Evolutionary conservation across 2,888 invertebrate species (phyloP), one percentile per base, ranked within the genome.

Genomic region (Nomada ferruginata): DNA sequence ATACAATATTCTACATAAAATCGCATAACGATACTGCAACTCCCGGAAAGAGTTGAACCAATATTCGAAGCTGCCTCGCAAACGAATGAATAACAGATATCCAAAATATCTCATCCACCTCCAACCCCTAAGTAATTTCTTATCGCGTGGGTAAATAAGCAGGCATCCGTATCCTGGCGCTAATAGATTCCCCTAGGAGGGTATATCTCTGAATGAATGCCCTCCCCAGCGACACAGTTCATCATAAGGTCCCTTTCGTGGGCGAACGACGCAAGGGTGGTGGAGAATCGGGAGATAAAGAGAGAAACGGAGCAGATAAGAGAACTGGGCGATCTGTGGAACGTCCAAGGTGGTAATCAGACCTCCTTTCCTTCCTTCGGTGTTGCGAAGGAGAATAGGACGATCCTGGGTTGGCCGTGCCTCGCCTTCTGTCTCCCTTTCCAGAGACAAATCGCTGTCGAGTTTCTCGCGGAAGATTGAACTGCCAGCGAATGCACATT

Each of bases 161-260:
- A 87, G 80, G 73, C 88, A 88, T 91, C 87, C 82, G 88, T 90
- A 88, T 69, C 70, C 70, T 9, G 80, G 59, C 74, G 85, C 86
- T 89, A 90, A 91, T 89, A 90, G 90, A 91, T 90, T 91, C 89
- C 88, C 90, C 79, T 79, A 82, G 87, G 90, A 89, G 86, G 74
- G 68, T 63, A 75, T 91, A 92, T 93, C 92, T 93, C 82, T 84
- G 83, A 80, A 91, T 91, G 89, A 91, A 92, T 91, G 89, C 85
- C 84, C 82, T 84, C 89, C 86, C 86, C 82, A 91, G 90, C 90
- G 91, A 92, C 91, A 91, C 90, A 88, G 91, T 92, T 90, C 89
- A 89, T 92, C 93, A 93, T 92, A 90, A 79, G 50, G 57, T 44
- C 71, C 65, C 77, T 42, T 53, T 10, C 50, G 18, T n/a, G 23